phyloP scores from a whole-genome alignment of 2,888 invertebrate genomes.

The Timandra comae region DNA sequence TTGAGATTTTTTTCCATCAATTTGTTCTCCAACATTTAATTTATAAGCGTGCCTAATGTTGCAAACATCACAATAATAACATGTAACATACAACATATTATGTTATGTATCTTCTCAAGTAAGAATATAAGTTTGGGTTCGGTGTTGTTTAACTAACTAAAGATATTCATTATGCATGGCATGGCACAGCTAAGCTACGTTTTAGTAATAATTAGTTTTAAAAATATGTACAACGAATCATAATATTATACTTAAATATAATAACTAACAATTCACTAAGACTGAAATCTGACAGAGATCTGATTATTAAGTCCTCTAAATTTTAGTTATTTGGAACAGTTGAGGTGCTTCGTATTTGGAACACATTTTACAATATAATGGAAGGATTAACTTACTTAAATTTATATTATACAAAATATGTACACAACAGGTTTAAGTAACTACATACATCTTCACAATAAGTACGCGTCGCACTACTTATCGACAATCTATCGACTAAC shows the following conservation, averaged over 20 bases:
- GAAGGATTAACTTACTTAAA: slow-evolving; percentile 39
- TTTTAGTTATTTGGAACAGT: slow-evolving; percentile 33
- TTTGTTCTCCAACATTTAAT: too few species aligned
- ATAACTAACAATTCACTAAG: slow-evolving; percentile 1
- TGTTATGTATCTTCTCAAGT: too few species aligned
- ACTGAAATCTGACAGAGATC: slow-evolving; percentile 16
- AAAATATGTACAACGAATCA: neutral
- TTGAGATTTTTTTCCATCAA: too few species aligned
- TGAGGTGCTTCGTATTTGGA: slow-evolving; percentile 32
- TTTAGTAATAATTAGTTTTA: slow-evolving; percentile 4
- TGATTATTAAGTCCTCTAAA: slow-evolving; percentile 17
- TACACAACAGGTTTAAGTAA: slow-evolving; percentile 62
- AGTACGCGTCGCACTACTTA: slow-evolving; percentile 63
- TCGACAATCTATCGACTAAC: slow-evolving; percentile 43
- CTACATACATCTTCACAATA: slow-evolving; percentile 57
- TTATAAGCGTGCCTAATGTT: too few species aligned
- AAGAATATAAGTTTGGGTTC: too few species aligned
- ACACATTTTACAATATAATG: slow-evolving; percentile 37
- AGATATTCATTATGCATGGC: too few species aligned
- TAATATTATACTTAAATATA: slow-evolving; percentile 6
- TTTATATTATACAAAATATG: slow-evolving; percentile 46
- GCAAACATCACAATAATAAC: too few species aligned
- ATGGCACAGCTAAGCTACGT: slow-evolving; percentile 4
- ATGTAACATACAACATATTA: too few species aligned
- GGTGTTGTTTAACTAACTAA: too few species aligned